phyloP scores from a whole-genome alignment of 1,140 invertebrate genomes.

The Himalopsyche phryganea region DNA sequence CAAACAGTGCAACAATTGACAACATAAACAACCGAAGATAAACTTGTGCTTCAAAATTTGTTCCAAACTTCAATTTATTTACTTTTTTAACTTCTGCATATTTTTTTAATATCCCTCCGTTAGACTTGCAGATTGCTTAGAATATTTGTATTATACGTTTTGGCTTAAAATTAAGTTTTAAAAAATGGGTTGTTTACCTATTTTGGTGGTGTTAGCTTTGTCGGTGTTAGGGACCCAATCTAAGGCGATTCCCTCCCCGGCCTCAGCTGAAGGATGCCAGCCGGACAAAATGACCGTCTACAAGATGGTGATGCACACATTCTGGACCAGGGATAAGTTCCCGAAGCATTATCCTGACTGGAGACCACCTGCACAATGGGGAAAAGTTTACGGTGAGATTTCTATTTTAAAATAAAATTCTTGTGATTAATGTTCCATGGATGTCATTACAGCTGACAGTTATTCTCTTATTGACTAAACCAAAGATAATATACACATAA shows the following conservation, averaged over 20 bases:
- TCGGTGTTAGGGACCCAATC: constrained; percentile 14
- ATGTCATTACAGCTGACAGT: too few relatives aligned
- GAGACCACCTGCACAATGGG: constrained; percentile 87
- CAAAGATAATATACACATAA: too few relatives aligned
- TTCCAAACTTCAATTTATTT: too few relatives aligned
- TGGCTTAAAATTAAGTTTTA: too few relatives aligned
- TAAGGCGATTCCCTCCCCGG: constrained; percentile 18
- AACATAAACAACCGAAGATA: too few relatives aligned
- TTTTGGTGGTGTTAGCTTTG: constrained; percentile 14
- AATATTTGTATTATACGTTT: too few relatives aligned
- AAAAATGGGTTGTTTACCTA: constrained; percentile 5
- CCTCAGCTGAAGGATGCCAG: constrained; percentile 44
- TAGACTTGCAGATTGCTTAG: too few relatives aligned
- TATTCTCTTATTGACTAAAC: too few relatives aligned
- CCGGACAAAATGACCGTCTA: constrained; percentile 72
- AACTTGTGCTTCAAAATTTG: too few relatives aligned
- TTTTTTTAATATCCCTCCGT: background rate
- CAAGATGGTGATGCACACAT: constrained; percentile 79
- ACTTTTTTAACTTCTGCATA: too few relatives aligned
- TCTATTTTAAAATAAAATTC: background rate
- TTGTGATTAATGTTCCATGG: background rate
- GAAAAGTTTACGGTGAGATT: constrained; percentile 81
- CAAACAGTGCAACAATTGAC: background rate
- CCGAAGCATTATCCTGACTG: constrained; percentile 90
- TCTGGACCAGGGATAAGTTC: constrained; percentile 85